A percentile compares a stretch with the other conserved stretches of the same genome.
Evolutionary conservation across 2,888 invertebrate species (phyloP).

Genomic region (Acrobasis repandana): DNA sequence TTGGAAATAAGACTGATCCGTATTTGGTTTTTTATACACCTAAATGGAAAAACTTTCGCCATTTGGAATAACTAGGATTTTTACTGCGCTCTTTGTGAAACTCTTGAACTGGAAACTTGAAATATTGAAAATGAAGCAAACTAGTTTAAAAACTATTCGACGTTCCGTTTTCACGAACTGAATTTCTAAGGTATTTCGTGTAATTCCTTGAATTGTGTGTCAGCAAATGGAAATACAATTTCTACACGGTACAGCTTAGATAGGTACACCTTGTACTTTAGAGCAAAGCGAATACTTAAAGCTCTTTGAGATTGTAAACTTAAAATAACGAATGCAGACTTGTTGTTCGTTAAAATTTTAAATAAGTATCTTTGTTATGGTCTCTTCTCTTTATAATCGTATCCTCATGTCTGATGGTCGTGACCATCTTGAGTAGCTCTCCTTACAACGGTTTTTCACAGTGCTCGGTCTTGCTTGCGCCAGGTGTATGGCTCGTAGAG

Average conservation of each 20-base stretch:
- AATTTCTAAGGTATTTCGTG: background rate
- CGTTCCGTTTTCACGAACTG: constrained; percentile 1
- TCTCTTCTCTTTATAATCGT: too few species aligned
- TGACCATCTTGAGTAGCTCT: too few species aligned
- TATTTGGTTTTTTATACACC: constrained; percentile 20
- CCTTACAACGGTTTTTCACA: too few species aligned
- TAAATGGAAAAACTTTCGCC: constrained; percentile 23
- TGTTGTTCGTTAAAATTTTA: too few species aligned
- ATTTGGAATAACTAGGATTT: constrained; percentile 19
- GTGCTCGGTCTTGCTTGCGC: too few species aligned
- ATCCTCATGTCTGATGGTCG: too few species aligned
- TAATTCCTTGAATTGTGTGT: background rate
- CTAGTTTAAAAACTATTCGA: constrained; percentile 11
- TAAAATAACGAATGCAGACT: too few species aligned
- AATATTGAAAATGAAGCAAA: constrained; percentile 16
- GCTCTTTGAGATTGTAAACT: too few species aligned
- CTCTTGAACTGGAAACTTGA: constrained; percentile 15
- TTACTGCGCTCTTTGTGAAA: constrained; percentile 15
- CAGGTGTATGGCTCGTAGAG: too few species aligned
- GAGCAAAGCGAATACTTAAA: too few species aligned
- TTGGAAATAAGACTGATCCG: constrained; percentile 20
- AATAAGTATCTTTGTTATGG: too few species aligned
- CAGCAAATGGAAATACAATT: background rate
- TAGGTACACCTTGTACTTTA: too few species aligned
- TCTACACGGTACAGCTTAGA: background rate